These are phyloP conservation scores for Pongo abelii DNA, from an alignment of 2,113 vertebrate genomes.

Conservation along the genomic window DNA sequence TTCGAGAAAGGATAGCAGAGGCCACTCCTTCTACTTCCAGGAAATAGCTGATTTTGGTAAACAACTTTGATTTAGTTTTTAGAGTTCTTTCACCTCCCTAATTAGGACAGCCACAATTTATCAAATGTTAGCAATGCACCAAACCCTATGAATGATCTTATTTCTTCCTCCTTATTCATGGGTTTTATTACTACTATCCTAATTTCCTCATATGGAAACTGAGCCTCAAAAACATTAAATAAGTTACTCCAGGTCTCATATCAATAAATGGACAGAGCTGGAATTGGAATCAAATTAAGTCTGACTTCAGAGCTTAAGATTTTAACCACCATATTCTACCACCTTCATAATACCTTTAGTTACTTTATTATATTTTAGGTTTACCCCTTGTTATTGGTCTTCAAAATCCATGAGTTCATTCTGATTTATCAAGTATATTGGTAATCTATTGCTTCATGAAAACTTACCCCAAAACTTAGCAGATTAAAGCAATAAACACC, in stretches of 20 bases:
- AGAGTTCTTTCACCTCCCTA: neutral
- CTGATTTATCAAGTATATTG: neutral
- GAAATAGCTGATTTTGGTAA: conserved; percentile 64
- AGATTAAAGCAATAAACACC: neutral
- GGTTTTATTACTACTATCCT: neutral
- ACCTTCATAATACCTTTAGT: neutral
- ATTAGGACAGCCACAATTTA: neutral
- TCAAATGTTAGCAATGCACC: neutral
- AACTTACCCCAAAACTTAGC: neutral
- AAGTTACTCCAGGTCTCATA: neutral
- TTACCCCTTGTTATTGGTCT: neutral
- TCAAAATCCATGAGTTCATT: neutral
- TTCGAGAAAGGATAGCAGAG: neutral
- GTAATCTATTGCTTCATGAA: neutral
- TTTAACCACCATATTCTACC: neutral
- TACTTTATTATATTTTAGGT: neutral
- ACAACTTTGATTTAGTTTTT: conserved; percentile 27
- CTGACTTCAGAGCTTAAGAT: neutral
- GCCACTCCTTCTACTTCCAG: conserved; percentile 13
- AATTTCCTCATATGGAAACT: neutral
- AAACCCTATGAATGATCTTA: neutral
- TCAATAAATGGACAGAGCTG: neutral
- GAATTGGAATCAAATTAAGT: neutral
- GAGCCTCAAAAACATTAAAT: neutral
- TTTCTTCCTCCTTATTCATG: neutral